Evolutionary conservation across 1,140 invertebrate genomes (phyloP).

Genomic region (Drosophila elegans): DNA sequence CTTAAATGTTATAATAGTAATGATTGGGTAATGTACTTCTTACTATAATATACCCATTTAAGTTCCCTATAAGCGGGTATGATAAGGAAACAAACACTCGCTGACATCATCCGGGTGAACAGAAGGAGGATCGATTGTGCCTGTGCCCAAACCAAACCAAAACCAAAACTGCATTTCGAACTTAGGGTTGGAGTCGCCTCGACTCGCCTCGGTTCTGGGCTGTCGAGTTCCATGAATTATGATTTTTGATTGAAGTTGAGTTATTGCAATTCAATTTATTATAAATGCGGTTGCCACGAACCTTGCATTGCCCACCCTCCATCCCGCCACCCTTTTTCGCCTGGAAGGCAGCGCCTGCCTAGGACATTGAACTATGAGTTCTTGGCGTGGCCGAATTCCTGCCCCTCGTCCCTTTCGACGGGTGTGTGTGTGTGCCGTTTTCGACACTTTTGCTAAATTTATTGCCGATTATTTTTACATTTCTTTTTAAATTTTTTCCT

Average conservation of each 20-base stretch:
- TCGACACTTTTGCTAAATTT: conserved; percentile 82
- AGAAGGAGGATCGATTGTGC: conserved; percentile 4
- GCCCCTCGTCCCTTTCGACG: conserved; percentile 6
- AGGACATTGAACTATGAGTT: conserved; percentile 81
- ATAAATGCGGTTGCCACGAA: conserved; percentile 80
- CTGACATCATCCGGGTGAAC: conserved; percentile 16
- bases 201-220: conserved; percentile 42
- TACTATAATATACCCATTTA: neutral
- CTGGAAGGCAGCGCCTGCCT: conserved; percentile 52
- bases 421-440: conserved; percentile 64
- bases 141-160: conserved; percentile 2
- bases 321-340: neutral
- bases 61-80: neutral
- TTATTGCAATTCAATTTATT: conserved; percentile 84
- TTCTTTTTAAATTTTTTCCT: conserved; percentile 62
- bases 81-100: conserved; percentile 6
- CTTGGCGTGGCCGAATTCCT: conserved; percentile 74
- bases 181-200: conserved; percentile 35
- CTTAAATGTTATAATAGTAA: no score
- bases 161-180: conserved; percentile 16
- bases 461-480: conserved; percentile 83
- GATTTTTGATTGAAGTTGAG: conserved; percentile 85
- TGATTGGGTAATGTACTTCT: no score
- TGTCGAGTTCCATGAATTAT: conserved; percentile 82
- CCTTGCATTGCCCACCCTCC: conserved; percentile 18